A percentile compares a stretch with the other conserved stretches of the same genome.
These are phyloP conservation scores for Chrysolina americana DNA, from an alignment of 2,888 invertebrate species.

Conservation along the genomic window DNA sequence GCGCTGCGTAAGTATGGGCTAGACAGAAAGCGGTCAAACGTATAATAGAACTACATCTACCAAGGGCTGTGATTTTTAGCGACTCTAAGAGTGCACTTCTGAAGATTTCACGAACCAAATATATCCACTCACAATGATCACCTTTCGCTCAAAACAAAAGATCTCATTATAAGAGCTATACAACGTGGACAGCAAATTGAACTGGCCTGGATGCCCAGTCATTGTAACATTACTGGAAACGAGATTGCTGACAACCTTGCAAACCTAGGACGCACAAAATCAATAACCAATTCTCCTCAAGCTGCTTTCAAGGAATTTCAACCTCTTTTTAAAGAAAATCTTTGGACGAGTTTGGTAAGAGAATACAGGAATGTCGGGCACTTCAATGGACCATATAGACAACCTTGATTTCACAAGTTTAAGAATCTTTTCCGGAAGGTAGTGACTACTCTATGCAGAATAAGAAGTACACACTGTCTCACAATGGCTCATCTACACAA, in stretches of 20 bases:
- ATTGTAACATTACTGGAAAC: not conserved
- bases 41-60: too few relatives aligned
- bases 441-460: not conserved
- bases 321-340: not conserved
- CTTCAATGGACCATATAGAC: not conserved
- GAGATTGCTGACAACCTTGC: not conserved
- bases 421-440: not conserved
- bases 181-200: too few relatives aligned
- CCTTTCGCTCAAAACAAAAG: too few relatives aligned
- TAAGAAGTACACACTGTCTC: not conserved
- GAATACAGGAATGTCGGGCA: not conserved
- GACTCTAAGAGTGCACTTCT: too few relatives aligned
- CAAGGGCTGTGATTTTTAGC: too few relatives aligned
- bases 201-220: too few relatives aligned
- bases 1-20: not conserved
- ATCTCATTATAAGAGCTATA: too few relatives aligned
- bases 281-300: not conserved
- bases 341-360: not conserved
- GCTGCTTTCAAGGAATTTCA: not conserved
- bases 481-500: not conserved
- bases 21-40: too few relatives aligned
- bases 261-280: not conserved
- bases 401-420: not conserved
- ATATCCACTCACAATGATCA: too few relatives aligned
- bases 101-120: too few relatives aligned